Percentiles rank a stretch among this genome's conserved stretches.
These are phyloP conservation scores for Phytoseiulus persimilis DNA, from an alignment of 2,888 invertebrate genomes.

Conservation along the genomic window DNA sequence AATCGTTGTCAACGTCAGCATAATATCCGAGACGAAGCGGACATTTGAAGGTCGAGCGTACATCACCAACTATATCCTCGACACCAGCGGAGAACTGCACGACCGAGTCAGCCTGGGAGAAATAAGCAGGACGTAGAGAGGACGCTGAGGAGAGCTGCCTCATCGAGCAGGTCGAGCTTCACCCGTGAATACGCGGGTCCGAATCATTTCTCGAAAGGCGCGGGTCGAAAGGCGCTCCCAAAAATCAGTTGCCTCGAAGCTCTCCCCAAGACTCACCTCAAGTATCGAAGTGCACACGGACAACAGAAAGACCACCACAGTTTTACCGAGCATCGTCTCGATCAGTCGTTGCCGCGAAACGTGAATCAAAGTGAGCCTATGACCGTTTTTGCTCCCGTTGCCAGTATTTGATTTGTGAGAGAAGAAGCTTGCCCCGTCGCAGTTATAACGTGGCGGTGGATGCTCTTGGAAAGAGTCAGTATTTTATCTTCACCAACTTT, in stretches of 20 bases:
- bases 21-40: constrained; percentile 42
- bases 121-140: not conserved
- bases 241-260: too few relatives aligned
- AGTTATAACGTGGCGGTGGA: not conserved
- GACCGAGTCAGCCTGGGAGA: not conserved
- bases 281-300: not conserved
- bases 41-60: constrained; percentile 43
- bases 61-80: constrained; percentile 42
- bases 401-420: not conserved
- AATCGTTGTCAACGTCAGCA: constrained; percentile 44
- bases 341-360: not conserved
- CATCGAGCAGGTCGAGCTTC: too few relatives aligned
- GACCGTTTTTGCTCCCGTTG: not conserved
- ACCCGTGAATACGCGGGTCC: too few relatives aligned
- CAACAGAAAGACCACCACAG: not conserved
- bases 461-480: not conserved
- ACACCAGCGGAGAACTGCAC: constrained; percentile 42
- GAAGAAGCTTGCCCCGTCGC: not conserved
- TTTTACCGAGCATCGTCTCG: not conserved
- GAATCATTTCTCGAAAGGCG: too few relatives aligned
- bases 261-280: not conserved
- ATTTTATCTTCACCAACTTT: not conserved
- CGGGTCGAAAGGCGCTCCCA: too few relatives aligned
- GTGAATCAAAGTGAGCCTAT: not conserved
- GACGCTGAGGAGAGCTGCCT: not conserved